These are phyloP conservation scores for Bursaphelenchus okinawaensis DNA, from an alignment of 2,888 invertebrate species.

Conservation along the genomic window DNA sequence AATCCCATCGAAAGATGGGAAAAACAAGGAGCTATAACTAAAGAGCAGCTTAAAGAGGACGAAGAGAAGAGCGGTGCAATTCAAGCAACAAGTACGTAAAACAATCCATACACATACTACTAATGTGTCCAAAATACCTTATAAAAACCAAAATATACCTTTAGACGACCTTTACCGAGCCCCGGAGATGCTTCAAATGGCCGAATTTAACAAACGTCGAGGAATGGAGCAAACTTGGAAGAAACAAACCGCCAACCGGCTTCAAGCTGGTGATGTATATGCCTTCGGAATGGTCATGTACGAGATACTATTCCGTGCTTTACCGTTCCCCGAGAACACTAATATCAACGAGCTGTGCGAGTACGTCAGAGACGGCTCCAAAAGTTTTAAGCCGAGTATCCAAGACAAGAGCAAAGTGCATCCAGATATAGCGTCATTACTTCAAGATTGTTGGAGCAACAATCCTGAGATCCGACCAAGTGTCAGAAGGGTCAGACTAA, in stretches of 20 bases:
- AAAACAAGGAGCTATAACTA: constrained; percentile 41
- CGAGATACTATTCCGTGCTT: constrained; percentile 46
- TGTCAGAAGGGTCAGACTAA: constrained; percentile 44
- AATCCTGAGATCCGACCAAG: constrained; percentile 46
- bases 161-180: constrained; percentile 43
- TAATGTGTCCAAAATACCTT: neutral
- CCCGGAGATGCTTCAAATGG: constrained; percentile 46
- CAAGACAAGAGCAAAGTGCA: constrained; percentile 45
- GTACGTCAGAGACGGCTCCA: constrained; percentile 44
- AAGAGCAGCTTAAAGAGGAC: constrained; percentile 41
- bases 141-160: neutral
- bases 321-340: constrained; percentile 40
- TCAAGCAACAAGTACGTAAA: constrained; percentile 36
- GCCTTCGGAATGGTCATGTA: constrained; percentile 51
- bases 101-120: too few species aligned
- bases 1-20: constrained; percentile 52
- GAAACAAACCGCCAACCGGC: constrained; percentile 36
- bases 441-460: constrained; percentile 44
- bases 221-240: constrained; percentile 47
- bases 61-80: constrained; percentile 44
- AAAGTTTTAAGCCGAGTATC: constrained; percentile 40
- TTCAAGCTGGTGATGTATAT: constrained; percentile 46
- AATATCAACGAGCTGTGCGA: constrained; percentile 38
- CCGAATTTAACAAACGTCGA: constrained; percentile 38
- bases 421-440: constrained; percentile 42